Evolutionary conservation across 1,140 invertebrate species (phyloP).

Genomic region (Gonatopus flavifemur): DNA sequence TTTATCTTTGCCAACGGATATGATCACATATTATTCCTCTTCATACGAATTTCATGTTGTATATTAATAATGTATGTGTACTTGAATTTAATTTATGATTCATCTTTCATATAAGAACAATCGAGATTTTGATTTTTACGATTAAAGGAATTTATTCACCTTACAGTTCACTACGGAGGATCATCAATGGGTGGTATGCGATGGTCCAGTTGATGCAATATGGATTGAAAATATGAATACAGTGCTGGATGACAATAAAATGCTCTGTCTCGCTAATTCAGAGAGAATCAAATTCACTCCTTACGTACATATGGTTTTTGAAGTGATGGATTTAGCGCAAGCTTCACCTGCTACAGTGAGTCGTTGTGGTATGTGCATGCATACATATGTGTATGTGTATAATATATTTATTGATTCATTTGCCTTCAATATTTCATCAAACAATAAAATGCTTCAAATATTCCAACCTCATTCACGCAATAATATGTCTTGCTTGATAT

Average conservation of each 20-base stretch:
- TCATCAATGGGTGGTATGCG: slow-evolving; percentile 83
- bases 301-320: slow-evolving; percentile 84
- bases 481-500: too few relatives aligned
- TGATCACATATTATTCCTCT: too few relatives aligned
- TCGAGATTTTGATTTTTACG: too few relatives aligned
- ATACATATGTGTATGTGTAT: slow-evolving; percentile 1
- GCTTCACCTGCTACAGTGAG: slow-evolving; percentile 89
- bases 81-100: too few relatives aligned
- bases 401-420: too few relatives aligned
- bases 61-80: too few relatives aligned
- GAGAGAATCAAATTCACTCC: slow-evolving; percentile 87
- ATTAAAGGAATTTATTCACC: neutral
- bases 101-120: too few relatives aligned
- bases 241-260: slow-evolving; percentile 92
- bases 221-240: slow-evolving; percentile 98
- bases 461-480: too few relatives aligned
- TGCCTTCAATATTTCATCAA: too few relatives aligned
- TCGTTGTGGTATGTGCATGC: slow-evolving; percentile 48
- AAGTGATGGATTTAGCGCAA: slow-evolving; percentile 84
- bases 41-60: too few relatives aligned
- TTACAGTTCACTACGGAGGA: slow-evolving; percentile 60
- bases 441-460: too few relatives aligned
- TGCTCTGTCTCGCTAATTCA: slow-evolving; percentile 83
- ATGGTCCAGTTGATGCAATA: slow-evolving; percentile 91
- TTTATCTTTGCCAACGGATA: too few relatives aligned